Evolutionary conservation across 2,113 vertebrate species (phyloP).

Genomic region (Leucopsar rothschildi): DNA sequence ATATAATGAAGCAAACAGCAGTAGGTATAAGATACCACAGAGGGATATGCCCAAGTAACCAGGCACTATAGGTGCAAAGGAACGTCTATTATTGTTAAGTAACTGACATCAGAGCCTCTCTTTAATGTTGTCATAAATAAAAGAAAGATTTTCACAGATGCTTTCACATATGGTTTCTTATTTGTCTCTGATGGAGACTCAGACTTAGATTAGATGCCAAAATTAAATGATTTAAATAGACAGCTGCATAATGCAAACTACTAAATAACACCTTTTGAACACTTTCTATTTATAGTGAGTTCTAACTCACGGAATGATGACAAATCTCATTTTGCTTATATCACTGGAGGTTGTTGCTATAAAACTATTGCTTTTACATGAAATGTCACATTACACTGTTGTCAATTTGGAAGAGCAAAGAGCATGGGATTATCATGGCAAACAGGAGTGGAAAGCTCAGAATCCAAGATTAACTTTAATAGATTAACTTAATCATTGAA

Average conservation of each 20-base stretch:
- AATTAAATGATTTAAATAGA: constrained; percentile 83
- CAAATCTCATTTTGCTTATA: constrained; percentile 58
- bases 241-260: constrained; percentile 76
- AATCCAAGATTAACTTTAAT: constrained; percentile 7
- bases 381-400: background rate
- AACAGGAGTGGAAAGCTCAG: background rate
- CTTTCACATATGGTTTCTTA: constrained; percentile 81
- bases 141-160: constrained; percentile 81
- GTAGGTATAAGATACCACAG: constrained; percentile 81
- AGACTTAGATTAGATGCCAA: constrained; percentile 77
- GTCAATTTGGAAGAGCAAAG: background rate
- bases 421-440: background rate
- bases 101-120: constrained; percentile 79
- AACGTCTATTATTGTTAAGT: constrained; percentile 82
- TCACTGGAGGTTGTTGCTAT: background rate
- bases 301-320: constrained; percentile 54
- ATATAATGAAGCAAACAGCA: constrained; percentile 84
- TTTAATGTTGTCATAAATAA: constrained; percentile 83
- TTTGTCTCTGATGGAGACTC: constrained; percentile 76
- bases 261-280: constrained; percentile 78
- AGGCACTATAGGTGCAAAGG: constrained; percentile 77
- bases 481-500: background rate
- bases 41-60: constrained; percentile 79
- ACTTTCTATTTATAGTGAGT: constrained; percentile 71
- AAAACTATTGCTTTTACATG: constrained; percentile 1